Evolutionary conservation across 2,797 vertebrate genomes (phyloP).

Genomic region (Sebastes vulpes): DNA sequence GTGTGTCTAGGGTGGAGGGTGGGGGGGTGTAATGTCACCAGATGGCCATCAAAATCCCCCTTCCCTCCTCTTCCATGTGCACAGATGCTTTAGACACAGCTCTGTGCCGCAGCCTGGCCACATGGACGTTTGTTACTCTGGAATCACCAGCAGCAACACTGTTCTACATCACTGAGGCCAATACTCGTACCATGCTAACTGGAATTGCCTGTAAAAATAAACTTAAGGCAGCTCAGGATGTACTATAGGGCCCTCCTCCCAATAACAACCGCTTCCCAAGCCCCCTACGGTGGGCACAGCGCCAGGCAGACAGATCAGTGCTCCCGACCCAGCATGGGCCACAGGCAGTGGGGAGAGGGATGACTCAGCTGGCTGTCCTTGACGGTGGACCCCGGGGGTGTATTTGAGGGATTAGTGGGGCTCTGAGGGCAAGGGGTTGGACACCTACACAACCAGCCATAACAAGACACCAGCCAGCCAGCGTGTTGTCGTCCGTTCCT

Average conservation of each 20-base stretch:
- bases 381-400: constrained; percentile 46
- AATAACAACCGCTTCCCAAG: constrained; percentile 20
- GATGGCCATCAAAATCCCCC: constrained; percentile 50
- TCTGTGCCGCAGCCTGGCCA: constrained; percentile 16
- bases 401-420: constrained; percentile 55
- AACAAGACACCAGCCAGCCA: constrained; percentile 13
- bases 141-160: neutral
- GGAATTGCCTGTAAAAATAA: constrained; percentile 1
- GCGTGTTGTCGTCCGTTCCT: neutral
- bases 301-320: constrained; percentile 75
- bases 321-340: constrained; percentile 39
- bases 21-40: constrained; percentile 33
- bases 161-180: neutral
- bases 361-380: constrained; percentile 73
- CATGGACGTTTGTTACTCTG: constrained; percentile 5
- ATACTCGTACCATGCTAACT: neutral
- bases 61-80: constrained; percentile 4
- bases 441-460: constrained; percentile 21
- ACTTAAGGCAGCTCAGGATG: neutral
- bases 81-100: constrained; percentile 39
- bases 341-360: constrained; percentile 28
- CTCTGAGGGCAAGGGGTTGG: constrained; percentile 23
- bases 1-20: neutral
- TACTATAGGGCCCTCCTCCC: neutral
- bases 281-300: constrained; percentile 40